Evolutionary conservation across 2,888 invertebrate species (phyloP), one percentile per base, ranked within the genome.

Genomic region (Amphimallon solstitiale): DNA sequence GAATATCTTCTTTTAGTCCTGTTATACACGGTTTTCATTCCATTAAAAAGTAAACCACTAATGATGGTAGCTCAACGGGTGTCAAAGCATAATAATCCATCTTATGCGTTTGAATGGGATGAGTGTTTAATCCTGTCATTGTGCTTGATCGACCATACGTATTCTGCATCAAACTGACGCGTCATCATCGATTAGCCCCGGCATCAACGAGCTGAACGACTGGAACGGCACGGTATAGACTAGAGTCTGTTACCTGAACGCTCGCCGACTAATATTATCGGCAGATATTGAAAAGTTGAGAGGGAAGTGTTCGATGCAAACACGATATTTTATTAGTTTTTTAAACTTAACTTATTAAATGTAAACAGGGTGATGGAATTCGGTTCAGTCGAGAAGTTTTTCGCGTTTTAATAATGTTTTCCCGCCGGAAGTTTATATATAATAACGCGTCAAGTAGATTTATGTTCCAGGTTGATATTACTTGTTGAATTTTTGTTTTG

Each of bases 51-150:
- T 69, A 75, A 73, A 74, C 75, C 76, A 73, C 76, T 77, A 77
- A 77, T 75, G 76, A 77, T 75, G 70, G 72, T 68, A 70, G 56
- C 75, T 66, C 71, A 61, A 75, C 74, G 76, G 76, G 76, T 76
- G 77, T 75, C 75, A 75, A 71, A 75, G 71, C 78, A 75, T 75
- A 75, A 79, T 81, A 81, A 82, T 82, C 80, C 79, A 81, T 80
- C 80, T 79, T 80, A 75, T 75, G 75, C 74, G 75, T 74, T 74
- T 80, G 75, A 79, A 81, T 80, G 73, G 81, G 81, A 81, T 80
- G 80, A 81, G 78, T 78, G 76, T 78, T 80, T 81, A 81, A 81
- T 81, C 80, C 81, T 74, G 72, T 77, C 77, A 79, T 80, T 80
- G 80, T 80, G 71, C 68, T 69, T 45, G 34, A 63, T 66, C 63